Evolutionary conservation across 1,140 invertebrate species (phyloP).

Genomic region (Drepana arcuata): DNA sequence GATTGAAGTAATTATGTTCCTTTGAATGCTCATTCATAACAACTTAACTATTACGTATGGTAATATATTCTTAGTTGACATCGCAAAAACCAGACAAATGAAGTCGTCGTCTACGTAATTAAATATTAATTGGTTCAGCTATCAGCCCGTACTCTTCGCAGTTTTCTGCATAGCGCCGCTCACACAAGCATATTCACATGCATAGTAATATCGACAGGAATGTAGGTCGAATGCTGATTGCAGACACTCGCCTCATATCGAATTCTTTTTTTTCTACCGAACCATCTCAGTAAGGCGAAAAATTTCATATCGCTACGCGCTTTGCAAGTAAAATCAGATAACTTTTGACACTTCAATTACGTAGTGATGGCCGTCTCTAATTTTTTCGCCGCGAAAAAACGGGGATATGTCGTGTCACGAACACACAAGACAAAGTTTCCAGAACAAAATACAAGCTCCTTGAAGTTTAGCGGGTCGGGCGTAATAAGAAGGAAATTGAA

Average conservation of each 20-base stretch:
- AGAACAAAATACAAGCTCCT: slow-evolving; percentile 47
- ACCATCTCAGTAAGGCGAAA: slow-evolving; percentile 54
- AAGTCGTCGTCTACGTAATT: slow-evolving; percentile 4
- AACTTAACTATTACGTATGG: neutral
- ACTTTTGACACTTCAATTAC: slow-evolving; percentile 72
- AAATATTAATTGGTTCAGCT: slow-evolving; percentile 12
- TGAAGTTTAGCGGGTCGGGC: slow-evolving; percentile 28
- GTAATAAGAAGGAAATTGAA: slow-evolving; percentile 47
- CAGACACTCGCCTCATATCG: slow-evolving; percentile 58
- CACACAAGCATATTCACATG: slow-evolving; percentile 19
- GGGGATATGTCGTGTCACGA: slow-evolving; percentile 46
- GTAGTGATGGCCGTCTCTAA: slow-evolving; percentile 56
- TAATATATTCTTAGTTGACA: too few species aligned
- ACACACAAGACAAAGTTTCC: slow-evolving; percentile 49
- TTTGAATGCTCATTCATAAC: too few species aligned
- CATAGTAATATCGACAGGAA: slow-evolving; percentile 46
- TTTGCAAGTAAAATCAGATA: slow-evolving; percentile 71
- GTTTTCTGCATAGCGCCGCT: slow-evolving; percentile 9
- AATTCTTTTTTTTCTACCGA: slow-evolving; percentile 63
- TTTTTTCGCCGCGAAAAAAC: slow-evolving; percentile 41
- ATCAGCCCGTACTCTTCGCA: slow-evolving; percentile 10
- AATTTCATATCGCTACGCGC: slow-evolving; percentile 64
- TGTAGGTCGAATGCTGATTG: slow-evolving; percentile 63
- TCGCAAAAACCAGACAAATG: too few species aligned
- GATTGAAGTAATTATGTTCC: too few species aligned